Percentiles rank a stretch among this genome's conserved stretches.
Conservation (phyloP, 2,113 vertebrate species). For the Paramormyrops kingsleyae region DNA sequence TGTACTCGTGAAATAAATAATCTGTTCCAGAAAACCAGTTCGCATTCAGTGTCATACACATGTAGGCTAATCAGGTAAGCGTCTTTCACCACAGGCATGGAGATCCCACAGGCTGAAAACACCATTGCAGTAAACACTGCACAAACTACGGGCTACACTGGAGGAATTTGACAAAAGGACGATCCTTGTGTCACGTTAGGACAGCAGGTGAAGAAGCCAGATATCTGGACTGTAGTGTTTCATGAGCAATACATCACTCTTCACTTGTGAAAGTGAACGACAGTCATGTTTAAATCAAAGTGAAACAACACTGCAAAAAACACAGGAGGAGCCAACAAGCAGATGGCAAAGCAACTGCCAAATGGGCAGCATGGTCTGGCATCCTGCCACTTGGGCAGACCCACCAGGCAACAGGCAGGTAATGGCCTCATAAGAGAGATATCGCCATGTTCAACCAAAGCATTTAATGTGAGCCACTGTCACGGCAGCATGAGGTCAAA, state of each 20-base stretch:
- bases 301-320: neutral
- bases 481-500: neutral
- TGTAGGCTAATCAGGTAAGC: neutral
- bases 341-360: neutral
- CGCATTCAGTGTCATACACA: neutral
- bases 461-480: neutral
- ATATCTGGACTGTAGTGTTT: neutral
- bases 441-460: constrained; percentile 11
- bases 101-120: neutral
- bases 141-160: neutral
- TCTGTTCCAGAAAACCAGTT: neutral
- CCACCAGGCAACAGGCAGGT: neutral
- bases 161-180: neutral
- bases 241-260: neutral
- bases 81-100: neutral
- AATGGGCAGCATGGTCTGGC: neutral
- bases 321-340: neutral
- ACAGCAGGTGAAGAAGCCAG: neutral
- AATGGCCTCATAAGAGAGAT: constrained; percentile 11
- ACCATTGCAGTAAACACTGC: neutral
- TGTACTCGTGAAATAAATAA: neutral
- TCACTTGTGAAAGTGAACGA: neutral
- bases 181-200: neutral
- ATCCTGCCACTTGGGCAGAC: neutral
- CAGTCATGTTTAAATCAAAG: neutral